Base-by-base conservation (phyloP, 2,888 invertebrate species). In the Latrodectus elegans region DNA sequence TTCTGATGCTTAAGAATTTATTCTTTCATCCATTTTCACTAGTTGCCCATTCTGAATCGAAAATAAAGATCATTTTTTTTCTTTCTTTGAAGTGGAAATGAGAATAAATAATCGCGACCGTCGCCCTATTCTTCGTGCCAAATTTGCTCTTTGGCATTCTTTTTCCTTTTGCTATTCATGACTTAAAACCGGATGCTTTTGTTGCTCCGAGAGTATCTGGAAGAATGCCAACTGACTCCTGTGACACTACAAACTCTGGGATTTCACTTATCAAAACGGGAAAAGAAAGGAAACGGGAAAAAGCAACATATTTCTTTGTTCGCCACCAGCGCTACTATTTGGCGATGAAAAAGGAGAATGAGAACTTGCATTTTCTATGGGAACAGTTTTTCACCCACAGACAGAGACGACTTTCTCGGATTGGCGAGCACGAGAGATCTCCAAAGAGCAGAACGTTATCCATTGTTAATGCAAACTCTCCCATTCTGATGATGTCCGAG, bases 181-280 rank as follows among this genome's bases (percentile, higher is more conserved):
- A 38, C 60, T 60, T 15, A n/a, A 60, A 60, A 60, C 67, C 52
- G 74, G 38, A 74, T 73, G 17, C 70, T 71, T 64, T 38, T 70
- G 60, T 55, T 52, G 51, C 64, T 76, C 68, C 49, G 64, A 6
- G 6, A 60, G 51, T 38, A 38, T 70, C 76, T 83, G 76, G 76
- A 65, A 38, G 17, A 60, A 51, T 17, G 83, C 76, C 83, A 76
- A 76, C 38, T 52, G 60, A 53, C 71, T 74, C 17, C 74, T 67
- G 67, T 51, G 17, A 67, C 26, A 52, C 15, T 68, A 17, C 15
- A 60, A 82, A 17, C 75, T 38, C 76, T 83, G 26, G 14, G 70
- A 76, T 83, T 77, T 83, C 76, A 52, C 71, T 71, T 38, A 52
- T 76, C 51, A 60, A 22, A n/a, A 17, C n/a, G 49, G 15, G 51